Evolutionary conservation across 2,113 vertebrate genomes (phyloP).

Genomic region (human (Homo sapiens)): GRCh38 chrX:101127501-101128000

Average conservation of each 20-base stretch:
- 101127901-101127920: no score
- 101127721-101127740: not conserved
- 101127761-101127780: not conserved
- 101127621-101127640: slow-evolving; percentile 90
- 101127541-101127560: not conserved
- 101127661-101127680: slow-evolving; percentile 88
- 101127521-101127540: slow-evolving; percentile 61
- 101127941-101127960: no score
- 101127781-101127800: not conserved
- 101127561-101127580: not conserved
- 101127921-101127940: accelerated
- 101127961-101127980: no score
- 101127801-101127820: not conserved
- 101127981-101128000: no score
- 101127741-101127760: not conserved
- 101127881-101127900: no score
- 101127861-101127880: no score
- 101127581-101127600: not conserved
- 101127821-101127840: not conserved
- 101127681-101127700: not conserved
- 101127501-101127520: slow-evolving; percentile 84
- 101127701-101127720: not conserved
- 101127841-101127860: no score
- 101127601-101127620: slow-evolving; percentile 88
- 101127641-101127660: slow-evolving; percentile 89